Evolutionary conservation across 2,113 vertebrate genomes (phyloP).

Genomic region (Jaculus jaculus): DNA sequence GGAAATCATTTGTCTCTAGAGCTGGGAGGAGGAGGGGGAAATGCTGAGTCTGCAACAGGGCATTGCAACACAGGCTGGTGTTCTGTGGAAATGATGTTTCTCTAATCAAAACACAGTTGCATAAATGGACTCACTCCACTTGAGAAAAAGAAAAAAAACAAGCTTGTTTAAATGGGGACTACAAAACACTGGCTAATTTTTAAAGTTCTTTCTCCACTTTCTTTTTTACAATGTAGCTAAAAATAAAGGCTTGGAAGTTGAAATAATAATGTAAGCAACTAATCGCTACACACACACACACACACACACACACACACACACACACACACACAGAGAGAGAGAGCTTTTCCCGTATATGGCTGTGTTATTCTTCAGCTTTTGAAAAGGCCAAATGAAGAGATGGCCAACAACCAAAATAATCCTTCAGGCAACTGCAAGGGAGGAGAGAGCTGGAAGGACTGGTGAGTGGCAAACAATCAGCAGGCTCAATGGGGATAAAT

Average conservation of each 20-base stretch:
- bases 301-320: slow-evolving; percentile 15
- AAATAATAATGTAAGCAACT: slow-evolving; percentile 72
- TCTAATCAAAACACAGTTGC: slow-evolving; percentile 56
- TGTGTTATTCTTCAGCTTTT: slow-evolving; percentile 57
- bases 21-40: neutral
- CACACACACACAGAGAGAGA: neutral
- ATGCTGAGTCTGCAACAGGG: slow-evolving; percentile 42
- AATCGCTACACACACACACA: neutral
- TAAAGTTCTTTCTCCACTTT: slow-evolving; percentile 61
- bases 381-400: slow-evolving; percentile 74
- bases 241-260: slow-evolving; percentile 72
- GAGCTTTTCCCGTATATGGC: slow-evolving; percentile 74
- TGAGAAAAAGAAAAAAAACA: slow-evolving; percentile 1
- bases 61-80: slow-evolving; percentile 21
- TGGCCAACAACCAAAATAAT: slow-evolving; percentile 73
- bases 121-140: slow-evolving; percentile 48
- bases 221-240: slow-evolving; percentile 70
- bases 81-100: slow-evolving; percentile 39
- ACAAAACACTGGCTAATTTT: slow-evolving; percentile 53
- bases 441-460: slow-evolving; percentile 4
- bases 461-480: slow-evolving; percentile 18
- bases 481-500: slow-evolving; percentile 45
- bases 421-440: slow-evolving; percentile 51
- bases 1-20: slow-evolving; percentile 69
- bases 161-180: slow-evolving; percentile 45